Evolutionary conservation across 2,113 vertebrate species (phyloP).

Genomic region (Semicossyphus pulcher): DNA sequence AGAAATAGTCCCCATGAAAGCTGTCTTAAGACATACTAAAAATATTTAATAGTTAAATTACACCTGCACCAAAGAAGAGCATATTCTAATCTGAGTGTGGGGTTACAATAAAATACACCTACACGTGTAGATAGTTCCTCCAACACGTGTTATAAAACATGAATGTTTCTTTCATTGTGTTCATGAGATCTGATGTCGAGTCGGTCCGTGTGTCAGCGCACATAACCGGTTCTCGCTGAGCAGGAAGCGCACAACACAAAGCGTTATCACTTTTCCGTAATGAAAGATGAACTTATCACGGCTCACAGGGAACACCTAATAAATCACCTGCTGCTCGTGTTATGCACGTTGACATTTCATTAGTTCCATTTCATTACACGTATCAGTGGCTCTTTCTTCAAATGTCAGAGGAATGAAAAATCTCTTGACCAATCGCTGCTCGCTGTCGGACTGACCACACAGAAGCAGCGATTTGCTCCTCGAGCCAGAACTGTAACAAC

Average conservation of each 20-base stretch:
- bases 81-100: not conserved
- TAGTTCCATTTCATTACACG: constrained; percentile 62
- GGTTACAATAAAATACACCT: not conserved
- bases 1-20: no score
- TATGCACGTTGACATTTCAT: constrained; percentile 58
- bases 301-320: constrained; percentile 30
- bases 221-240: not conserved
- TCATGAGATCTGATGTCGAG: constrained; percentile 1
- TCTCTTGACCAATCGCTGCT: constrained; percentile 1
- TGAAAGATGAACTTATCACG: constrained; percentile 50
- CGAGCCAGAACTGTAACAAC: constrained; percentile 3
- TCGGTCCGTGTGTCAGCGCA: constrained; percentile 3
- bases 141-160: not conserved
- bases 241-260: constrained; percentile 17
- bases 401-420: constrained; percentile 51
- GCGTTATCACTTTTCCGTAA: constrained; percentile 29
- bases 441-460: constrained; percentile 8
- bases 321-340: constrained; percentile 62
- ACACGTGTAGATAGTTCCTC: not conserved
- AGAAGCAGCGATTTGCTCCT: constrained; percentile 14
- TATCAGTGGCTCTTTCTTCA: constrained; percentile 47
- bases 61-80: not conserved
- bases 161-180: not conserved
- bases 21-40: no score
- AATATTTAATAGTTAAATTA: not conserved